These are phyloP conservation scores for Ailuropoda melanoleuca DNA, from an alignment of 2,113 vertebrate species.

Conservation along the genomic window DNA sequence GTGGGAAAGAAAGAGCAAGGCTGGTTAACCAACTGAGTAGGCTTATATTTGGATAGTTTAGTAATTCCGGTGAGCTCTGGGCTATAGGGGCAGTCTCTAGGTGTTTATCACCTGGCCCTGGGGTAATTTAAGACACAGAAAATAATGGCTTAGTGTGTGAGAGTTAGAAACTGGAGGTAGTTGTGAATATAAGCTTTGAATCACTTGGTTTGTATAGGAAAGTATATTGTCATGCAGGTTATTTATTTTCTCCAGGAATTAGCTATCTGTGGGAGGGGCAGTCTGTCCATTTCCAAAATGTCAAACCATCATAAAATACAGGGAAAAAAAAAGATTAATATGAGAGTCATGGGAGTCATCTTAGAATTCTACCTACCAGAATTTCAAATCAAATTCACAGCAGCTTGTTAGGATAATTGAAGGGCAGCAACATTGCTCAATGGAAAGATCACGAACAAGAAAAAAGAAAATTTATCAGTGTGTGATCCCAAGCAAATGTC, in stretches of 20 bases:
- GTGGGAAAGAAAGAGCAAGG: neutral
- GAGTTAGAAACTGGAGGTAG: neutral
- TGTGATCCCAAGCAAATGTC: neutral
- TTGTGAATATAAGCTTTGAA: neutral
- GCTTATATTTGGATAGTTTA: neutral
- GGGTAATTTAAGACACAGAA: neutral
- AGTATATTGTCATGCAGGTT: neutral
- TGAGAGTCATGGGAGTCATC: neutral
- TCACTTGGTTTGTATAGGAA: neutral
- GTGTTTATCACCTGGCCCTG: neutral
- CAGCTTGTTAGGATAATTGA: neutral
- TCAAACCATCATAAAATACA: neutral
- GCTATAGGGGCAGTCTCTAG: no score
- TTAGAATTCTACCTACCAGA: neutral
- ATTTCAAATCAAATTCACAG: neutral
- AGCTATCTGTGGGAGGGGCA: neutral
- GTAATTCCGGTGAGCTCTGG: neutral
- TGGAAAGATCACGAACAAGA: neutral
- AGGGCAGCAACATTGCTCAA: neutral
- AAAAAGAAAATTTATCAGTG: neutral
- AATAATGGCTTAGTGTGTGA: neutral
- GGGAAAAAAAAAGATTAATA: neutral
- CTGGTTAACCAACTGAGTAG: neutral
- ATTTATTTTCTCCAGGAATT: neutral
- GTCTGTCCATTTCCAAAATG: neutral